Base-by-base conservation (phyloP, 1,140 invertebrate genomes). In the Steinernema feltiae region DNA sequence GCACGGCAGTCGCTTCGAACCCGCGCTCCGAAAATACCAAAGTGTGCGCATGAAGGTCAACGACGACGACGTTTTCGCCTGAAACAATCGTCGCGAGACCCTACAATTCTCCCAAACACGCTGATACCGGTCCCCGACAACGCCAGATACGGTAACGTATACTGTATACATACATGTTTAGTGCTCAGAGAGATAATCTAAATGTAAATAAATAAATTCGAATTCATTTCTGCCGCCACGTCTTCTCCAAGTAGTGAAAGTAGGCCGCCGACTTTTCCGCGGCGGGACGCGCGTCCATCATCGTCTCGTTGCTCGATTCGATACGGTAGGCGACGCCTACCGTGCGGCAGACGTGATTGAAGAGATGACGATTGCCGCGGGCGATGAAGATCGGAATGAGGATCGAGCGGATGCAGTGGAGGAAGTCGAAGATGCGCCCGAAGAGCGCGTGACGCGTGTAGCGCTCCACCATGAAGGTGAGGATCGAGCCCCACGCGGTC, bases 31-130 rank as follows among this genome's bases (percentile, higher is more conserved):
- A 3, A 71, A 71, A 27, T 71, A 71, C 46, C 70, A 53, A 3
- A 35, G 70, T 30, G 70, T 53, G 46, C 32, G 70, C 7, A 32
- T n/a, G 70, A 32, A 71, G 70, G 21, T 35, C 70, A 53, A 29
- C 46, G 70, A 71, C 32, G 70, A 71, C 70, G 70, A 71, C 46
- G 70, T 71, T 21, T 71, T 71, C 70, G 15, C 70, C 70, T 71
- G 46, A 71, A 71, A 41, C 7, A 41, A 41, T 41, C 7, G 35
- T 41, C 18, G 35, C 35, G 7, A 41, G 18, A 41, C 7, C 7
- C 35, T 41, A 18, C 35, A 41, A 41, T 41, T 41, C n/a, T n/a
- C n/a, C n/a, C n/a, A n/a, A n/a, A n/a, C n/a, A n/a, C n/a, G n/a
- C n/a, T n/a, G n/a, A n/a, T n/a, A n/a, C n/a, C n/a, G n/a, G n/a